phyloP scores from a whole-genome alignment of 2,797 vertebrate genomes.

The Macrochelys suwanniensis region DNA sequence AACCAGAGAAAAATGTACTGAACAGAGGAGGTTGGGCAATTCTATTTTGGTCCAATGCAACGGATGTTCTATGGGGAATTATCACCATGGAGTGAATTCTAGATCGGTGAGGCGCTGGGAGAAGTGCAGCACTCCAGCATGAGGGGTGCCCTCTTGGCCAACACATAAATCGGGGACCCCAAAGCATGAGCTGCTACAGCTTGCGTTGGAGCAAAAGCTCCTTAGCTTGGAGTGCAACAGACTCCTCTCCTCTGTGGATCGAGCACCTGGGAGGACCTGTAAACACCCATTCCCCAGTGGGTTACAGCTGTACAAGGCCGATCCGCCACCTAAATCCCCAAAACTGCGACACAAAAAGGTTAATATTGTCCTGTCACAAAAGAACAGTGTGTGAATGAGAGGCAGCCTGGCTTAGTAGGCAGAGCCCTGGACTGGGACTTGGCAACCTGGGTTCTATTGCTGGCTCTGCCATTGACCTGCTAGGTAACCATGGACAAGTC shows the following conservation, averaged over 20 bases:
- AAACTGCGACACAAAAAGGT: no score
- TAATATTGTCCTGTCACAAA: neutral
- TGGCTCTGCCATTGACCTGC: neutral
- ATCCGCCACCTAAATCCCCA: no score
- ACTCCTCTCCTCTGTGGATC: neutral
- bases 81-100: neutral
- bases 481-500: neutral
- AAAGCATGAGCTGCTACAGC: neutral
- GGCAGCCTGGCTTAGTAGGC: neutral
- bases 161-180: neutral
- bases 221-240: no score
- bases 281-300: no score
- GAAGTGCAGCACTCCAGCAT: neutral
- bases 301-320: no score
- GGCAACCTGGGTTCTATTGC: neutral
- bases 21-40: neutral
- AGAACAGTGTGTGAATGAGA: neutral
- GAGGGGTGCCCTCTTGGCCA: neutral
- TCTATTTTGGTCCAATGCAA: fast-evolving
- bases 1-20: neutral
- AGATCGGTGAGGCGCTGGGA: no score
- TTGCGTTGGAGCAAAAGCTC: no score
- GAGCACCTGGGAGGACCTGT: no score
- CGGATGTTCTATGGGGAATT: fast-evolving
- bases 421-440: neutral